Percentiles rank a stretch among this genome's conserved stretches.
These are phyloP conservation scores for Galeopsomyia nigrocyanea DNA, from an alignment of 2,888 invertebrate genomes.

Conservation along the genomic window DNA sequence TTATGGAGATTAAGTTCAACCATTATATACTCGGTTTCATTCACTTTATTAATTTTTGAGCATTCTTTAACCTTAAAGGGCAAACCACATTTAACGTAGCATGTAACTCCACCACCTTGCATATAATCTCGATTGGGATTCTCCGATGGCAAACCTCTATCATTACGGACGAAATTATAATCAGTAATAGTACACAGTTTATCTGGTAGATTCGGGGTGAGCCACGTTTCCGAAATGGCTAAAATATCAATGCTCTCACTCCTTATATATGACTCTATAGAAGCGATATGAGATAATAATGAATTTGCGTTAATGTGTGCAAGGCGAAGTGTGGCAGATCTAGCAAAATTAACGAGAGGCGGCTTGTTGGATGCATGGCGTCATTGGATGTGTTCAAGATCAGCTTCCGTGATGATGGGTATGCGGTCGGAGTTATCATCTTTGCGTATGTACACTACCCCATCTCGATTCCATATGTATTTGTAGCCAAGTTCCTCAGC, in stretches of 20 bases:
- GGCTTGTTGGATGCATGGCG: background rate
- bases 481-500: background rate
- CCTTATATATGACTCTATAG: background rate
- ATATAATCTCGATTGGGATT: background rate
- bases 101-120: constrained; percentile 3
- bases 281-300: background rate
- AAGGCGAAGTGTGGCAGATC: too few species aligned
- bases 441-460: background rate
- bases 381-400: background rate
- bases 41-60: background rate
- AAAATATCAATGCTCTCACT: background rate
- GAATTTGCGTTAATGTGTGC: background rate
- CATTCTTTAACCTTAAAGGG: background rate
- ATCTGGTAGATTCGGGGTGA: background rate
- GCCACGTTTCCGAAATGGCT: background rate
- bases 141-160: background rate
- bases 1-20: background rate
- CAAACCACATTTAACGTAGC: background rate
- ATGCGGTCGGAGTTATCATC: background rate
- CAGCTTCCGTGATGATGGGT: background rate
- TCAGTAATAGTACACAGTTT: background rate
- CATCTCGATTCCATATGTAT: background rate
- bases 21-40: constrained; percentile 4
- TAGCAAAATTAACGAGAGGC: background rate
- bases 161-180: background rate